Conservation (phyloP, 2,113 vertebrate genomes). For the Noctilio leporinus region DNA sequence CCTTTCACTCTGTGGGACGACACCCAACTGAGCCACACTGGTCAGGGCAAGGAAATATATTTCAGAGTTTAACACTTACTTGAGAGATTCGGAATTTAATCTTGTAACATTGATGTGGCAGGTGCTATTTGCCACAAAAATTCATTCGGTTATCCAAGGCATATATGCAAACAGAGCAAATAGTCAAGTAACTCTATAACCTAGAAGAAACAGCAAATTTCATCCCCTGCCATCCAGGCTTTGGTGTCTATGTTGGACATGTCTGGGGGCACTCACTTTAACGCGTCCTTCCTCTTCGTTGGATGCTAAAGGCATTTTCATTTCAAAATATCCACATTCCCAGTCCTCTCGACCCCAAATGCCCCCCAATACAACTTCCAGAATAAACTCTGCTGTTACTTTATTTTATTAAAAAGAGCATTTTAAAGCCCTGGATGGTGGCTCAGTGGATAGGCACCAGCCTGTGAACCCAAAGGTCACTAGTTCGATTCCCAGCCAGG, state of each 20-base stretch:
- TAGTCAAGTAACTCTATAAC: neutral
- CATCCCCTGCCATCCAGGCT: neutral
- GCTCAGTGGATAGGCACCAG: too few species aligned
- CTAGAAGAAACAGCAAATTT: neutral
- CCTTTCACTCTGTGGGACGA: too few species aligned
- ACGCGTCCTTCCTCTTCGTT: neutral
- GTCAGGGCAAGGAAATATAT: neutral
- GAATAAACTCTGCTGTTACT: neutral
- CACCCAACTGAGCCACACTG: too few species aligned
- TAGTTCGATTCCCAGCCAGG: too few species aligned
- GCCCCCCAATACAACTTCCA: neutral
- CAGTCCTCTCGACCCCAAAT: neutral
- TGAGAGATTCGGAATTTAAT: neutral
- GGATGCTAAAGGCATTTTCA: neutral
- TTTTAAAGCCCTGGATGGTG: too few species aligned
- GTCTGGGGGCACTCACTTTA: neutral
- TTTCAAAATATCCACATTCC: neutral
- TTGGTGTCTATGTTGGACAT: fast-evolving
- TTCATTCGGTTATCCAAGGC: neutral
- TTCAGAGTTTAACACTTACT: neutral
- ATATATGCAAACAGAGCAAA: neutral
- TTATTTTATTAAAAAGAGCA: neutral
- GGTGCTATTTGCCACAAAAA: neutral
- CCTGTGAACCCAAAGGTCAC: too few species aligned
- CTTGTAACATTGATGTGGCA: neutral